phyloP scores from a whole-genome alignment of 2,888 invertebrate species.

The Acanthosepion pharaonis region DNA sequence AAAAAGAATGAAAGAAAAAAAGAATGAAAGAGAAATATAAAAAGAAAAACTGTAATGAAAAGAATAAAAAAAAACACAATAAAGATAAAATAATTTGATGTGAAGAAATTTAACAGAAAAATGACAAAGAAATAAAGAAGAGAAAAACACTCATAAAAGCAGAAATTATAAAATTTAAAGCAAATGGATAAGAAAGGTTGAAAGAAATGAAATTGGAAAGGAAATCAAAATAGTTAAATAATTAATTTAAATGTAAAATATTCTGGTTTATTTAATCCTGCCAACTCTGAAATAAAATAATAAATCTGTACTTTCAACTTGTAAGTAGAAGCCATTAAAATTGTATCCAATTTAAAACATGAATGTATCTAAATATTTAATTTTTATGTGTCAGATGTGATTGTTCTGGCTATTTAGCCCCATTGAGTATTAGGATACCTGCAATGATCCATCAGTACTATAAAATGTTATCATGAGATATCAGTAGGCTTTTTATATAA shows the following conservation, averaged over 20 bases:
- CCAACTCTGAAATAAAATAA: background rate
- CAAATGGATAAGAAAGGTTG: background rate
- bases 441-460: background rate
- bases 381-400: background rate
- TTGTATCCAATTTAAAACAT: conserved; percentile 20
- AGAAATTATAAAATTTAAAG: background rate
- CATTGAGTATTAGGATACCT: background rate
- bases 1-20: background rate
- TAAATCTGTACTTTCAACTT: background rate
- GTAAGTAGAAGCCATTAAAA: background rate
- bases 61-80: background rate
- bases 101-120: background rate
- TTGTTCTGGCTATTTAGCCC: background rate
- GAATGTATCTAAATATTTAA: conserved; percentile 33
- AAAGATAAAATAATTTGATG: too few species aligned
- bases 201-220: background rate
- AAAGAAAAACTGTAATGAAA: background rate
- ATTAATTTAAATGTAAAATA: conserved; percentile 33
- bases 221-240: background rate
- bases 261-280: background rate
- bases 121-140: background rate
- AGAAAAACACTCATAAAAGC: background rate
- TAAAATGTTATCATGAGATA: background rate
- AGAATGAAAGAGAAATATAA: background rate
- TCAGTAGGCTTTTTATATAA: background rate